These are phyloP conservation scores for Lithophane leautieri DNA, from an alignment of 2,888 invertebrate genomes.

Conservation along the genomic window DNA sequence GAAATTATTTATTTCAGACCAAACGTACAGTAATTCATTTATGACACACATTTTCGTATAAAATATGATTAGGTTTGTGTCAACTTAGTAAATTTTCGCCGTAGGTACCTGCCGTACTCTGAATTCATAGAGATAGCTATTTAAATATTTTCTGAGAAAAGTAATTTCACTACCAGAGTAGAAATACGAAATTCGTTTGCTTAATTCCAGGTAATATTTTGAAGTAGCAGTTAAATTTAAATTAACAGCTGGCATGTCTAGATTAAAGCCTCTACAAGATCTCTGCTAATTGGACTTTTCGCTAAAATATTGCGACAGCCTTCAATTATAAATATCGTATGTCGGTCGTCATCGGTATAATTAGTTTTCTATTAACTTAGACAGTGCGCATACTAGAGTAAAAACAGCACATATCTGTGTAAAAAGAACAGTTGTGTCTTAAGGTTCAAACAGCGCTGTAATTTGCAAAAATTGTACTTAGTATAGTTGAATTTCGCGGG, in stretches of 20 bases:
- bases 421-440: too few species aligned
- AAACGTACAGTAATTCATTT: too few species aligned
- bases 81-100: too few species aligned
- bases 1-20: too few species aligned
- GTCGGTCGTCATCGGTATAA: not conserved
- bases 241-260: not conserved
- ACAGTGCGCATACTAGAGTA: not conserved
- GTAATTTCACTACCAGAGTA: not conserved
- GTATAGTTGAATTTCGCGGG: too few species aligned
- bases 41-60: too few species aligned
- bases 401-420: too few species aligned
- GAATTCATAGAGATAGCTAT: not conserved
- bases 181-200: slow-evolving; percentile 12
- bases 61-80: too few species aligned
- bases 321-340: not conserved
- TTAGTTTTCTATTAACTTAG: not conserved
- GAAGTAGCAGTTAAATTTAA: slow-evolving; percentile 6
- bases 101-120: not conserved
- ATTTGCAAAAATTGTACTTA: too few species aligned
- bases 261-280: slow-evolving; percentile 1
- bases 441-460: too few species aligned
- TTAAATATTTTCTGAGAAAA: slow-evolving; percentile 18
- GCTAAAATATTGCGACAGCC: not conserved
- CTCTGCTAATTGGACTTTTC: not conserved
- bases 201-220: slow-evolving; percentile 14